These are phyloP conservation scores for Galerucella pusilla DNA, from an alignment of 2,888 invertebrate genomes.

Conservation along the genomic window DNA sequence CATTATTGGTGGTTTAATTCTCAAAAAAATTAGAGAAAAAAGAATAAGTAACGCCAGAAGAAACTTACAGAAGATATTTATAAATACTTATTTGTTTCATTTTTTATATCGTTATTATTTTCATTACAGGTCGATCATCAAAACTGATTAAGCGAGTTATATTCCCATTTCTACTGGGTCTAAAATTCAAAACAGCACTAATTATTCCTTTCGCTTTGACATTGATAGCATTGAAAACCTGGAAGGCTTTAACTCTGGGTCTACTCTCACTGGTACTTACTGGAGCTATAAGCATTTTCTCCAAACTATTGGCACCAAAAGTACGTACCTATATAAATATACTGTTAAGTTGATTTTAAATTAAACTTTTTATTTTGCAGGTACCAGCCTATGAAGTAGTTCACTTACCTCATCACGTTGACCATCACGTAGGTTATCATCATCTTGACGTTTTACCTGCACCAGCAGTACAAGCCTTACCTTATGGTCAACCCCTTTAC, in stretches of 20 bases:
- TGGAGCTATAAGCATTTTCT: slow-evolving; percentile 85
- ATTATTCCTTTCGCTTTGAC: slow-evolving; percentile 84
- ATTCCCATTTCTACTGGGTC: slow-evolving; percentile 85
- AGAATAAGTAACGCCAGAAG: no score
- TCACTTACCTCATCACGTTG: slow-evolving; percentile 77
- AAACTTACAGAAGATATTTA: no score
- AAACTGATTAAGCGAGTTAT: slow-evolving; percentile 83
- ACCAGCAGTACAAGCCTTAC: slow-evolving; percentile 24
- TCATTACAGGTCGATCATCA: slow-evolving; percentile 72
- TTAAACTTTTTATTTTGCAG: slow-evolving; percentile 51
- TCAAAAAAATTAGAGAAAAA: no score
- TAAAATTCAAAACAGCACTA: slow-evolving; percentile 88
- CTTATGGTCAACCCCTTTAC: slow-evolving; percentile 37
- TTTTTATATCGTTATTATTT: background rate
- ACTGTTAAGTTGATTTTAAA: background rate
- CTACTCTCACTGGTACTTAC: slow-evolving; percentile 86
- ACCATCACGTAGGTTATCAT: slow-evolving; percentile 66
- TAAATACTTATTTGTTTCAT: no score
- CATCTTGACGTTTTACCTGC: slow-evolving; percentile 37
- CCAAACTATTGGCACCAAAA: slow-evolving; percentile 85
- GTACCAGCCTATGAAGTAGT: slow-evolving; percentile 88
- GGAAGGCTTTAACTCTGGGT: slow-evolving; percentile 89
- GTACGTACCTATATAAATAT: slow-evolving; percentile 58
- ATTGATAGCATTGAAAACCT: slow-evolving; percentile 86
- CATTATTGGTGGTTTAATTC: no score